Evolutionary conservation across 2,888 invertebrate genomes (phyloP).

Genomic region (Priapulus caudatus): DNA sequence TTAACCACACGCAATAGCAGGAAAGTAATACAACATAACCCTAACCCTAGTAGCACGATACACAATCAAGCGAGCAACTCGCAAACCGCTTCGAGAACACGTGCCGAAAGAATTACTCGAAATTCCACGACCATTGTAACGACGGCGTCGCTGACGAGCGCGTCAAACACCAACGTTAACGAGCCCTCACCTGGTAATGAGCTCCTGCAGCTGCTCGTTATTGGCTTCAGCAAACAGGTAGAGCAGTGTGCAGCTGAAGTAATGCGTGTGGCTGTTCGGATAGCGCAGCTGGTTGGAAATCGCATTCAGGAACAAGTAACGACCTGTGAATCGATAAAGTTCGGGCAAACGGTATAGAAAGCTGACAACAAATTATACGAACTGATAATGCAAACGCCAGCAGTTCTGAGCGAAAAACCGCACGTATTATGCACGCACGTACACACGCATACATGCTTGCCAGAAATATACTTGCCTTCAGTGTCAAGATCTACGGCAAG

Average conservation of each 20-base stretch:
- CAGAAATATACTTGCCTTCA: slow-evolving; percentile 60
- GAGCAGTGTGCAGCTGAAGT: slow-evolving; percentile 92
- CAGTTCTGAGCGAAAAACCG: too few species aligned
- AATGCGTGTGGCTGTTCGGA: slow-evolving; percentile 99
- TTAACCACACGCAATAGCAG: too few species aligned
- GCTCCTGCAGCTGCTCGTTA: slow-evolving; percentile 57
- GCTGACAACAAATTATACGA: slow-evolving; percentile 7
- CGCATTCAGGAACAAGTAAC: slow-evolving; percentile 93
- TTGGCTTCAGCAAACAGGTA: slow-evolving; percentile 80
- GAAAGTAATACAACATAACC: too few species aligned
- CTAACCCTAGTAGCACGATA: too few species aligned
- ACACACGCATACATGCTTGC: background rate
- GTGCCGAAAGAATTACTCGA: too few species aligned
- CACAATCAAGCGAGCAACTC: too few species aligned
- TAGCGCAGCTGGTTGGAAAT: slow-evolving; percentile 97
- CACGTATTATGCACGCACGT: too few species aligned
- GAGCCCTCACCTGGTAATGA: slow-evolving; percentile 74
- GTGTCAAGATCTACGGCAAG: slow-evolving; percentile 94
- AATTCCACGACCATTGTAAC: too few species aligned
- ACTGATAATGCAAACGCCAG: background rate
- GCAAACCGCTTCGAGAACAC: too few species aligned
- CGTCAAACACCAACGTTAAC: too few species aligned
- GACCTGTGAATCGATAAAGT: too few species aligned
- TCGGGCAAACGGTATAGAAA: slow-evolving; percentile 17
- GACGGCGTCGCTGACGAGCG: too few species aligned